Percentiles rank a stretch among this genome's conserved stretches.
Evolutionary conservation across 2,113 vertebrate species (phyloP).

Genomic region (Notothenia rossii): DNA sequence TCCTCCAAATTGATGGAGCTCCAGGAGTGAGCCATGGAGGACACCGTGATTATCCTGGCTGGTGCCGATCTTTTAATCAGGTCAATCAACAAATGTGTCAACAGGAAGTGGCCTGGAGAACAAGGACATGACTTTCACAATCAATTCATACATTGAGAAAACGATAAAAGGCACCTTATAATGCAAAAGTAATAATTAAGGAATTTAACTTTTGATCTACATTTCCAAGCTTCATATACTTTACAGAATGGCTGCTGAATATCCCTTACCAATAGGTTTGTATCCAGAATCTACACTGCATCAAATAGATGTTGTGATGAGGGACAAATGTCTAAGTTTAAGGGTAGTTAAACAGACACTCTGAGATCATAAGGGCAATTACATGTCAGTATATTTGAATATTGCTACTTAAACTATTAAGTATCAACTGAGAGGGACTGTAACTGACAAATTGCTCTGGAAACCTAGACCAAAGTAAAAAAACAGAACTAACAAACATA

Average conservation of each 20-base stretch:
- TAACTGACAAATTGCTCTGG: neutral
- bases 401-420: neutral
- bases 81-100: constrained; percentile 83
- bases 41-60: constrained; percentile 83
- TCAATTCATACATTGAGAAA: neutral
- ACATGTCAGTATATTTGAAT: neutral
- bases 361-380: neutral
- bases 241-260: neutral
- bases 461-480: too few species aligned
- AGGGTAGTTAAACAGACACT: neutral
- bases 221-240: constrained; percentile 1
- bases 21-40: constrained; percentile 83
- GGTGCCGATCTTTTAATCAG: constrained; percentile 83
- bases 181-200: too few species aligned
- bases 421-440: neutral
- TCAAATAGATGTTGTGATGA: neutral
- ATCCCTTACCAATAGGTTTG: neutral
- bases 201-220: neutral
- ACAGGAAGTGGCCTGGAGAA: constrained; percentile 84
- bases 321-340: neutral
- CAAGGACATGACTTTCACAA: neutral
- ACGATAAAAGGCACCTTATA: neutral
- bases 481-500: neutral
- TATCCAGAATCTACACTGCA: neutral
- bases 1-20: constrained; percentile 84